Base-by-base conservation (phyloP, 64 coral and sea anemone genomes). In the Pocillopora verrucosa region DNA sequence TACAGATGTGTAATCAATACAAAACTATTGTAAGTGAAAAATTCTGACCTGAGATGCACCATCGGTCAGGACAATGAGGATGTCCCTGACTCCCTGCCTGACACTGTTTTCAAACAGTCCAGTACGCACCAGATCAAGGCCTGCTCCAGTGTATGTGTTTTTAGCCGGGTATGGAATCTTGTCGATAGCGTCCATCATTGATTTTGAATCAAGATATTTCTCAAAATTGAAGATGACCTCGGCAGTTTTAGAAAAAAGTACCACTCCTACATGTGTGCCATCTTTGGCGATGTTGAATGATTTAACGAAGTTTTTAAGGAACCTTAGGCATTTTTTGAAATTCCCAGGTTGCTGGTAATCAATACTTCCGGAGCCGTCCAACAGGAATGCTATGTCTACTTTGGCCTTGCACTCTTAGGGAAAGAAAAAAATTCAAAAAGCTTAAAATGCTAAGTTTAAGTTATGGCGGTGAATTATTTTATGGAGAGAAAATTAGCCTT, bases 341-440 rank as follows among this genome's bases (percentile, higher is more conserved):
- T 92, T 89, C 57, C 96, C 93, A 26, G 25, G 20, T 37, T 58
- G 62, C n/a, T 86, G 41, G 25, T 64, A 89, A 19, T 98, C 91
- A 45, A 98, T 92, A 34, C 96, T 98, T 5, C 87, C 94, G 14
- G 96, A 98, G 11, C 93, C 96, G 30, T 98, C 96, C 0, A 98
- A 16, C 19, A 98, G 15, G 60, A 98, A 74, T 11, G 68, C 92
- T 56, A 98, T 73, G 22, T 98, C 96, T 56, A 98, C 77, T 58
- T 70, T 96, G 41, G 88, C 91, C 56, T 80, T 91, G 88, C 95
- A 96, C 13, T 19, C 92, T 93, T 41, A 4, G 37, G 37, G 20
- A 16, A 15, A 82, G 84, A 89, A 17, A 9, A 45, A 45, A 45
- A 45, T 45, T 45, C 41, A 45, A 45, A 45, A 45, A 6, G 41